Evolutionary conservation across 2,113 vertebrate species (phyloP), one percentile per base, ranked within the genome.

Genomic region (Antechinus stuartii): DNA sequence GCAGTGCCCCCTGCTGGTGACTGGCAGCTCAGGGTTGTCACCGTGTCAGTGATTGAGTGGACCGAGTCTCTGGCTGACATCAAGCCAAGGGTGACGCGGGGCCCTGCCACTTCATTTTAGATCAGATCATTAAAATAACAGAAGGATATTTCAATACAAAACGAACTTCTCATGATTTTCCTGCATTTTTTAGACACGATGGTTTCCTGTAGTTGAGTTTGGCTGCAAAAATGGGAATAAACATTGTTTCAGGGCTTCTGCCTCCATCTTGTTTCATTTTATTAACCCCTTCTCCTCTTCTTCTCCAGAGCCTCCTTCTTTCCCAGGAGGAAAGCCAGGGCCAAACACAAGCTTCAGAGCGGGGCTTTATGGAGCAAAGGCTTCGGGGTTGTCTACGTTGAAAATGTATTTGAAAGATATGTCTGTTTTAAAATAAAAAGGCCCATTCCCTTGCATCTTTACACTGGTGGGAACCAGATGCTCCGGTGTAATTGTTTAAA

Each of bases 51-150:
- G 99, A 99, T 99, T 98, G 98, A 98, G 94, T 94, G 95, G 95
- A 94, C 97, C 96, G 94, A 96, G 97, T 98, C 98, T 96, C 90
- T 97, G 97, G 98, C 98, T 99, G 99, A 99, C 99, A 98, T 95
- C 90, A 97, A 98, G 98, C 98, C 97, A 93, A 95, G 98, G 98
- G 99, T 99, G 99, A 98, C 98, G 97, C 98, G 94, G 95, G 95
- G 90, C 97, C 97, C 98, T 99, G 99, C 99, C 99, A 99, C 97
- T 97, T 99, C 98, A 42, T 92, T 98, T 98, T 99, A 98, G 98
- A 98, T 99, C 99, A 99, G 97, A 97, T 96, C 96, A 84, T 90
- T 94, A 95, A 94, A 97, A 92, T 91, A 97, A 96, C 97, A 97
- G 96, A 96, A 97, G 97, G 96, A 91, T 91, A 89, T 96, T 96